Conservation (phyloP, 2,797 vertebrate species). For the Parauchenoglanis ngamensis region DNA sequence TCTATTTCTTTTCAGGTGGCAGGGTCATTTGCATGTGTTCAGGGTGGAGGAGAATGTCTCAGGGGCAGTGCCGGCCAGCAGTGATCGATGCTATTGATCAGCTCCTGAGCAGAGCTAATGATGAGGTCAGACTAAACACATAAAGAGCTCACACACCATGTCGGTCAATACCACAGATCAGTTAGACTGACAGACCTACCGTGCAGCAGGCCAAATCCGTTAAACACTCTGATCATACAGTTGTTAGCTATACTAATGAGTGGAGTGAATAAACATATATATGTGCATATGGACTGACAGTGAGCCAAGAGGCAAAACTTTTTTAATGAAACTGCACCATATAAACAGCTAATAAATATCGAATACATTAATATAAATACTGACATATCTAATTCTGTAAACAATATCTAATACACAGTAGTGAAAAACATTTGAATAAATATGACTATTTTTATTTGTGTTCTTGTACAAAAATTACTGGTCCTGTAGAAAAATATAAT, state of each 20-base stretch:
- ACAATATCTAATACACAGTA: not conserved
- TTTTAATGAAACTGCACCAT: slow-evolving; percentile 23
- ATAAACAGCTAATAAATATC: slow-evolving; percentile 29
- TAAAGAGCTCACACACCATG: slow-evolving; percentile 38
- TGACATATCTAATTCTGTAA: not conserved
- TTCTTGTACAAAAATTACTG: not conserved
- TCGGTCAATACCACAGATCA: slow-evolving; percentile 22
- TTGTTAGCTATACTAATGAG: slow-evolving; percentile 1
- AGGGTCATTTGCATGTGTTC: slow-evolving; percentile 53
- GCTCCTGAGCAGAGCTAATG: slow-evolving; percentile 42
- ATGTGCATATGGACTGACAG: not conserved
- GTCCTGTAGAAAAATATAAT: slow-evolving; percentile 11
- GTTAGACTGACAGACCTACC: slow-evolving; percentile 28
- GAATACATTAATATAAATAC: slow-evolving; percentile 28
- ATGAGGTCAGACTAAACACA: slow-evolving; percentile 46
- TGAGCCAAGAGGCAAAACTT: slow-evolving; percentile 9
- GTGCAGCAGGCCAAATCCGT: slow-evolving; percentile 12
- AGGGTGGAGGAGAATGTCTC: not conserved
- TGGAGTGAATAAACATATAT: not conserved
- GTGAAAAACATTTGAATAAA: slow-evolving; percentile 1
- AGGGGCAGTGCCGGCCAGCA: not conserved
- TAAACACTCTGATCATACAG: slow-evolving; percentile 9
- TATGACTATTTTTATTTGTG: not conserved
- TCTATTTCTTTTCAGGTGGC: slow-evolving; percentile 46
- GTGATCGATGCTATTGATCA: slow-evolving; percentile 48